Evolutionary conservation across 2,113 vertebrate genomes (phyloP), one percentile per base, ranked within the genome.

Genomic region (Dicentrarchus labrax): DNA sequence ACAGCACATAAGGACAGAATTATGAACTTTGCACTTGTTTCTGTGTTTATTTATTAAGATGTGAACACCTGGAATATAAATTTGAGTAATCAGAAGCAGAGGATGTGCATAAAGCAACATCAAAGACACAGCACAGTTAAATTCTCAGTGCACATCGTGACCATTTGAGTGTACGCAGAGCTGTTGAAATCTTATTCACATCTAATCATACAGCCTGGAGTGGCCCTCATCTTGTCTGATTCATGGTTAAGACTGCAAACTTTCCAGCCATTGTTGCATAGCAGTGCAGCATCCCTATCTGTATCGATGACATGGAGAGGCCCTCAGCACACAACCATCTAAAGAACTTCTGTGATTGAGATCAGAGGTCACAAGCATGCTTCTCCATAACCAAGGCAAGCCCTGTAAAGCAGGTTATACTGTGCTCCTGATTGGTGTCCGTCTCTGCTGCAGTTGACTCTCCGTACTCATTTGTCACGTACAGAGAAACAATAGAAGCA

Each of bases 261-360:
- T 56, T 84, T 69, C 56, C 69, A 70, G 59, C 21, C 64, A 1
- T 38, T 41, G 22, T 75, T 86, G 75, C 67, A 8, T 36, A 70
- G 72, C 72, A 21, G 48, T 62, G 70, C 74, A 12, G 64, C 64
- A 50, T 87, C 80, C 66, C 87, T 86, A 88, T 91, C 82, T 80
- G 75, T 90, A 87, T 93, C 90, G 48, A 50, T 60, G 75, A 85
- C 85, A 81, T 83, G 80, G 75, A 89, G 91, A 87, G 89, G 81
- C 77, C 87, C 84, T 90, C 82, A 73, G 74, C 45, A 54, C 76
- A 47, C 45, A 61, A 53, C 65, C 41, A 17, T 78, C 78, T 39
- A 39, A 64, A 82, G 78, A 89, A 69, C 77, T 50, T 45, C 79
- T 77, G 76, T 95, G 93, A 95, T 94, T 94, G 94, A 94, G 93